phyloP scores from a whole-genome alignment of 2,888 invertebrate genomes.

The Zhuqinia jingwanae region DNA sequence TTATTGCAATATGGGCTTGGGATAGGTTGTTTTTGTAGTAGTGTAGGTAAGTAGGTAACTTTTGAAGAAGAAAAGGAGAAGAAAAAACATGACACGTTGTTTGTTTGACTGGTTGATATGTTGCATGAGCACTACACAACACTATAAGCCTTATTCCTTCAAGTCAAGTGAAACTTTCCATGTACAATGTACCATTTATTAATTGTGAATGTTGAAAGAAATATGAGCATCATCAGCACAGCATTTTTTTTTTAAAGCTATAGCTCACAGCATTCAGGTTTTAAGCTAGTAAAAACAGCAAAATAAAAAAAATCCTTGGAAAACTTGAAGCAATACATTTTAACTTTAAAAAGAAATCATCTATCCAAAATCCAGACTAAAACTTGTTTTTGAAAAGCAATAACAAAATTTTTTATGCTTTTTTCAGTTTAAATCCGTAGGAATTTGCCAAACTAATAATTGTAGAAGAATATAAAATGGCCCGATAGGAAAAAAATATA shows the following conservation, averaged over 20 bases:
- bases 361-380: too few species aligned
- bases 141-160: too few species aligned
- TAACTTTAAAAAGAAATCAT: not conserved
- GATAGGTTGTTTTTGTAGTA: not conserved
- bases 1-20: not conserved
- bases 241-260: too few species aligned
- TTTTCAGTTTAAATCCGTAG: too few species aligned
- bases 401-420: too few species aligned
- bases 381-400: too few species aligned
- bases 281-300: slow-evolving; percentile 14
- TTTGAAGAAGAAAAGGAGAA: too few species aligned
- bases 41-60: slow-evolving; percentile 54
- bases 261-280: not conserved
- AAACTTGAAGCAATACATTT: not conserved
- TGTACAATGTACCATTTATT: not conserved
- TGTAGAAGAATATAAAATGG: too few species aligned
- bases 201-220: not conserved
- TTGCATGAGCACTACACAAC: not conserved
- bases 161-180: not conserved
- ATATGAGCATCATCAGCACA: not conserved
- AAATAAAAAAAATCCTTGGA: slow-evolving; percentile 10
- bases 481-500: too few species aligned
- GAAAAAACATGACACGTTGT: slow-evolving; percentile 27
- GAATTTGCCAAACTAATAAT: too few species aligned
- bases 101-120: not conserved